These are phyloP conservation scores for Vombatus ursinus DNA, from an alignment of 2,113 vertebrate genomes.

Conservation along the genomic window DNA sequence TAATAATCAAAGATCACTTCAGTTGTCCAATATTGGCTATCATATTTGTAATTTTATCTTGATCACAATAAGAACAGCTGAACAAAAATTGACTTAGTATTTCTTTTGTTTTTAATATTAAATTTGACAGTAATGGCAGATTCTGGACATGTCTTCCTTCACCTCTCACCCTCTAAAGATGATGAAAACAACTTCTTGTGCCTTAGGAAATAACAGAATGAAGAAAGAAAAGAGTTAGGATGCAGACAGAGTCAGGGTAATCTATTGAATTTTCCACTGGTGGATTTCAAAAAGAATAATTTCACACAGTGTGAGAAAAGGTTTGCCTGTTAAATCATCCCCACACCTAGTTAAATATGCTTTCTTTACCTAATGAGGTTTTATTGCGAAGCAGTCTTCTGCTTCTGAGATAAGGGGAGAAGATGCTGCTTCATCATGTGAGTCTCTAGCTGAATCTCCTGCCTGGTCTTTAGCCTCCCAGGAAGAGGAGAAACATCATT, in stretches of 20 bases:
- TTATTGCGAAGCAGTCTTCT: not conserved
- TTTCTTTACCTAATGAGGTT: not conserved
- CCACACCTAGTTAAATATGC: not conserved
- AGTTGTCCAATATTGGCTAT: not conserved
- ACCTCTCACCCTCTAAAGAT: not conserved
- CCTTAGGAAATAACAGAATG: not conserved
- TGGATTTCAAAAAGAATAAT: not conserved
- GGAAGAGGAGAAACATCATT: not conserved
- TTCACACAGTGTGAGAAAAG: not conserved
- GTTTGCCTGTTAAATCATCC: not conserved
- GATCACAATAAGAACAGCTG: constrained; percentile 27
- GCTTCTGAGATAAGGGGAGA: not conserved
- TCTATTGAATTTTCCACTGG: not conserved
- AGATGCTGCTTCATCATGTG: not conserved
- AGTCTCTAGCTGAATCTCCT: not conserved
- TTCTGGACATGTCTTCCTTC: not conserved
- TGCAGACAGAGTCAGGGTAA: not conserved
- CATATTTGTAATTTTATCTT: constrained; percentile 19
- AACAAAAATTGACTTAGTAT: not conserved
- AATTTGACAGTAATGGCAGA: not conserved
- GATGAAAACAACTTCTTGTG: not conserved
- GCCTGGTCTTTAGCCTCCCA: not conserved
- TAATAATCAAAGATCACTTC: constrained; percentile 33
- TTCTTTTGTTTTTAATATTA: constrained; percentile 34
- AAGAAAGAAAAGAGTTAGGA: not conserved